Conservation (phyloP, 2,888 invertebrate species). For the Zygothrica quintamaculata region DNA sequence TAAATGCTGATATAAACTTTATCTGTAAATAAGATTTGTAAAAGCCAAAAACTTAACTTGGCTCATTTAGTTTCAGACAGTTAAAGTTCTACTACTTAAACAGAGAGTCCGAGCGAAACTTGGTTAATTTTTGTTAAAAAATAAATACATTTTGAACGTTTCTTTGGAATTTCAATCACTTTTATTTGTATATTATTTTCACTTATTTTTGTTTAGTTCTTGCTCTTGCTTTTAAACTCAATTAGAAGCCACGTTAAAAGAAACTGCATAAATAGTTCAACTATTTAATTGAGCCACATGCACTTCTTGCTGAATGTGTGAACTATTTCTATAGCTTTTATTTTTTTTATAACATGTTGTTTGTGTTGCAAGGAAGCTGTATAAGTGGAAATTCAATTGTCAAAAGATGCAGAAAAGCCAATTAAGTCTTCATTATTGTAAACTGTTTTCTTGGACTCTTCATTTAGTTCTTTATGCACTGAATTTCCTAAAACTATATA, state of each 20-base stretch:
- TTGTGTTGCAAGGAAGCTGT: conserved; percentile 5
- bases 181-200: too few relatives aligned
- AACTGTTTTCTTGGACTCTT: conserved; percentile 10
- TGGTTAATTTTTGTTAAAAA: too few relatives aligned
- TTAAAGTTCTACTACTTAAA: too few relatives aligned
- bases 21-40: too few relatives aligned
- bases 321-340: conserved; percentile 7
- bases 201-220: too few relatives aligned
- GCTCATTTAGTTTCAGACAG: too few relatives aligned
- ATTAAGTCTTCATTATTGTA: conserved; percentile 7
- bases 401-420: conserved; percentile 7
- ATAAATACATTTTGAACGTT: too few relatives aligned
- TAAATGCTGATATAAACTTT: too few relatives aligned
- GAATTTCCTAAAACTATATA: conserved; percentile 7
- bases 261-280: neutral
- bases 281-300: neutral
- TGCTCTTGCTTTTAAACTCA: conserved; percentile 25
- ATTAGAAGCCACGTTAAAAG: conserved; percentile 25
- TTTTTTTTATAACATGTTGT: conserved; percentile 17
- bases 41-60: too few relatives aligned
- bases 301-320: conserved; percentile 3
- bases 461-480: conserved; percentile 14
- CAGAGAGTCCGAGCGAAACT: too few relatives aligned
- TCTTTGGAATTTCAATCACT: too few relatives aligned
- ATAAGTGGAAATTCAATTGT: conserved; percentile 5